Evolutionary conservation across 1,140 invertebrate species (phyloP).

Genomic region (Scylla paramamosain): DNA sequence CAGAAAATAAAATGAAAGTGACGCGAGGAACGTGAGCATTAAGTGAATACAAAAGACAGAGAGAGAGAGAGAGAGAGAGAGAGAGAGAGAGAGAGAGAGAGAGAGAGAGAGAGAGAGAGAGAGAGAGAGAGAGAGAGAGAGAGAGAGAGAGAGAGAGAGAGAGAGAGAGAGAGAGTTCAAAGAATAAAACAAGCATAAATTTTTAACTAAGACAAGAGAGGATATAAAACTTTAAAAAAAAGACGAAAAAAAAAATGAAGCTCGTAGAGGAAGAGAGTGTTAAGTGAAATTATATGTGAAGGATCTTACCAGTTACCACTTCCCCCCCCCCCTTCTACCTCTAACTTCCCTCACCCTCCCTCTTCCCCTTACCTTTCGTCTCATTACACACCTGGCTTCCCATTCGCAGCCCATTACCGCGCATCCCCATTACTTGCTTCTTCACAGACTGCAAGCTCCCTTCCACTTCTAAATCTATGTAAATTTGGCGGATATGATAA

Average conservation of each 20-base stretch:
- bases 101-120: not conserved
- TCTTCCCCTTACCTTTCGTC: slow-evolving; percentile 10
- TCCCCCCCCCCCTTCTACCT: not conserved
- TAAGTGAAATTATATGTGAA: not conserved
- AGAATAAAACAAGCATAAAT: not conserved
- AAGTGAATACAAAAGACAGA: slow-evolving; percentile 45
- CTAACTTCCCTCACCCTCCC: not conserved
- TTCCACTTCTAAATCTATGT: not conserved
- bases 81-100: slow-evolving; percentile 30
- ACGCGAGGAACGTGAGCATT: slow-evolving; percentile 17
- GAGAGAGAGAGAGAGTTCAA: not conserved
- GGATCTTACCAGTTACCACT: not conserved
- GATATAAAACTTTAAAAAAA: not conserved
- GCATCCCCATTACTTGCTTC: not conserved
- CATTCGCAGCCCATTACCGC: not conserved
- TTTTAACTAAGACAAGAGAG: not conserved
- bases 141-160: slow-evolving; percentile 24
- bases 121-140: slow-evolving; percentile 30
- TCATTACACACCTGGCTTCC: slow-evolving; percentile 1
- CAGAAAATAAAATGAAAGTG: not conserved
- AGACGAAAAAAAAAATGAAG: not conserved
- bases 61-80: slow-evolving; percentile 47
- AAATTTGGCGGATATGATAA: not conserved
- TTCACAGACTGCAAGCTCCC: not conserved
- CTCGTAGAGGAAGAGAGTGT: not conserved